Evolutionary conservation across 2,797 vertebrate genomes (phyloP).

Genomic region (Scyliorhinus canicula): DNA sequence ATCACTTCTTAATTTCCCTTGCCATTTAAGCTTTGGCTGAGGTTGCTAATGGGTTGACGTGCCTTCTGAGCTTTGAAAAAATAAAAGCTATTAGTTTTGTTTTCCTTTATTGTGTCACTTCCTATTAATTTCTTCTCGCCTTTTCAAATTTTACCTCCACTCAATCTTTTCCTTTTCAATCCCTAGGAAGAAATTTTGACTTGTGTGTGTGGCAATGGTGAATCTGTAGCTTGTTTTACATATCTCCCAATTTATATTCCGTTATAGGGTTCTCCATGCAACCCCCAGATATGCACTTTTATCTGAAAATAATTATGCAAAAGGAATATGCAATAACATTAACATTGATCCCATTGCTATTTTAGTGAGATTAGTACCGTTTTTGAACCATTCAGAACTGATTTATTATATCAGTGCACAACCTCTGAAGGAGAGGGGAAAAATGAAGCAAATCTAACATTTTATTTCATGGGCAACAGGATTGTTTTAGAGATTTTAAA

Average conservation of each 20-base stretch:
- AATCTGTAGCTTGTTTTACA: background rate
- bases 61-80: background rate
- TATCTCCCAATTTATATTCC: background rate
- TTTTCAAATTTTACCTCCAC: background rate
- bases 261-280: background rate
- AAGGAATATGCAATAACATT: background rate
- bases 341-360: background rate
- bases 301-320: background rate
- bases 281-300: background rate
- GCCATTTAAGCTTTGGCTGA: background rate
- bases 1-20: background rate
- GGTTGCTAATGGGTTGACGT: background rate
- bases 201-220: background rate
- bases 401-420: background rate
- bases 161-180: background rate
- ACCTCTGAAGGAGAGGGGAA: background rate
- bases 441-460: background rate
- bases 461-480: background rate
- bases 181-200: background rate
- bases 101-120: background rate
- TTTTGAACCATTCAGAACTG: background rate
- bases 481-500: background rate
- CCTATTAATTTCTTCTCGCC: background rate
- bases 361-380: background rate
- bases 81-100: background rate